Base-by-base conservation (phyloP, 2,888 invertebrate species). In the Drosophila eohydei region DNA sequence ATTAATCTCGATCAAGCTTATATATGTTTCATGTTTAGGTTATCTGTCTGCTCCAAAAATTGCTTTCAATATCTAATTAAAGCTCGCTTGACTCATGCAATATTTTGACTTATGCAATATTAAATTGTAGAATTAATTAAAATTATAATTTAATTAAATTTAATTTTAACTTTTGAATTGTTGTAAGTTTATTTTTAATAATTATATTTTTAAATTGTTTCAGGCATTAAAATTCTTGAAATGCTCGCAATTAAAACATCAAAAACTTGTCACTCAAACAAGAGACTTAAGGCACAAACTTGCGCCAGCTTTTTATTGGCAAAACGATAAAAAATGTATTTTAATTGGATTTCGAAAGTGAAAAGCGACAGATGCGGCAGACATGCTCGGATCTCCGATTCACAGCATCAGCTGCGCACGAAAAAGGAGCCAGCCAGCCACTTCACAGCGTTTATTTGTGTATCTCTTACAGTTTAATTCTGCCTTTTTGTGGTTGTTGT, bases 301-400 rank as follows among this genome's bases (percentile, higher is more conserved):
- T 58, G 69, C 9, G 32, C 8, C 38, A 9, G 26, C 36, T 7
- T 26, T 52, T 11, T 60, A 55, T 21, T 58, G 52, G 26, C 38
- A 40, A 6, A 7, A 16, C 40, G 41, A 58, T 57, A 50, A 54
- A 59, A 76, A 76, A 28, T 36, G 0, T 66, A 50, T n/a, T 80
- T 77, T 74, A 77, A 83, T 74, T 86, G 70, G 69, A 59, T 89
- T 84, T 79, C 71, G 90, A 84, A 84, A 89, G 84, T 84, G 84
- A 84, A 83, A 83, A 71, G 73, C 78, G 71, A 69, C 71, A 59
- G 67, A 65, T 65, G 48, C 38, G 56, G 5, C 48, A 32, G 48
- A 48, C 46, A 30, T 59, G 60, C 59, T 51, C 58, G 62, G 61
- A 68, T 65, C 46, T 63, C 68, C 65, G 58, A 66, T 74, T 21